phyloP scores from a whole-genome alignment of 2,797 vertebrate species.

The Peromyscus eremicus region DNA sequence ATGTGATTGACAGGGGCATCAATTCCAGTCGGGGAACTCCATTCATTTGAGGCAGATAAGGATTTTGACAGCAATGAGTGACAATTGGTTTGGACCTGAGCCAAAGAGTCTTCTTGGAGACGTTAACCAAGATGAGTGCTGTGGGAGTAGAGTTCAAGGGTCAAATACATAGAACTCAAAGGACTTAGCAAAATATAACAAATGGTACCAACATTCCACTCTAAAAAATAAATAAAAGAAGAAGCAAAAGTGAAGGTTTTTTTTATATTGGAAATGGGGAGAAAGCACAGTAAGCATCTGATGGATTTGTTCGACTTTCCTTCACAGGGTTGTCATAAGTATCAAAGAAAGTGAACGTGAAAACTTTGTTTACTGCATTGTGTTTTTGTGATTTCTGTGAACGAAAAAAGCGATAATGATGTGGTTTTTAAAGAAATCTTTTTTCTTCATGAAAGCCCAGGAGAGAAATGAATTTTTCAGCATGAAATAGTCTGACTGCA shows the following conservation, averaged over 20 bases:
- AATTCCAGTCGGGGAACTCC: background rate
- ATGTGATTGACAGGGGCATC: background rate
- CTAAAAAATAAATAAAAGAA: background rate
- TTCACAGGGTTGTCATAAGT: constrained; percentile 27
- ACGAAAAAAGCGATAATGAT: constrained; percentile 30
- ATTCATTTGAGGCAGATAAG: constrained; percentile 28
- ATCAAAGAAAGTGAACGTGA: constrained; percentile 46
- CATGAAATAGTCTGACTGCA: constrained; percentile 26
- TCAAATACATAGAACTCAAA: constrained; percentile 47
- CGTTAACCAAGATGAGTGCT: background rate
- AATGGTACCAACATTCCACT: background rate
- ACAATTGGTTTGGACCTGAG: background rate
- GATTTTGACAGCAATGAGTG: constrained; percentile 35
- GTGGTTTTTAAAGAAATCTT: constrained; percentile 44
- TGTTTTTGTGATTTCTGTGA: constrained; percentile 65
- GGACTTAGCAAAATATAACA: constrained; percentile 29
- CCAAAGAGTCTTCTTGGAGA: background rate
- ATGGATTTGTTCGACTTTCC: constrained; percentile 27
- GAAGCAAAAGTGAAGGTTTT: background rate
- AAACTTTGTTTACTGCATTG: constrained; percentile 46
- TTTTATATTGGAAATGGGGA: background rate
- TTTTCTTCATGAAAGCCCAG: background rate
- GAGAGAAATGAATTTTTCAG: constrained; percentile 35
- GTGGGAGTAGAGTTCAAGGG: background rate
- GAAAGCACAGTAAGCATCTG: constrained; percentile 15